phyloP scores from a whole-genome alignment of 2,113 vertebrate genomes.

The Eudyptes chrysolophus region DNA sequence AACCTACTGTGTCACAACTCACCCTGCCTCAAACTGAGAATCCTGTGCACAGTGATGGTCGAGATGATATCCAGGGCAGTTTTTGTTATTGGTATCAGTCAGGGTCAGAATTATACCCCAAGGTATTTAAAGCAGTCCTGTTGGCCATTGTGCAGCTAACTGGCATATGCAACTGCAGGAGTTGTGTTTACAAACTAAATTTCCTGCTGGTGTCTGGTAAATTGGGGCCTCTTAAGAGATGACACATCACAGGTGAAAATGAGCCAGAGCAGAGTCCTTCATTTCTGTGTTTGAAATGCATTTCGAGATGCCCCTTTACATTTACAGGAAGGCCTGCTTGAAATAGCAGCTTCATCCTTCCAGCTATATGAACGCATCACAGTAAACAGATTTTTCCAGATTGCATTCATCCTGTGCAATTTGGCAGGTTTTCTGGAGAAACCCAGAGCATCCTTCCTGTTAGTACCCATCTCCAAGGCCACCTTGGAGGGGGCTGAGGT shows the following conservation, averaged over 20 bases:
- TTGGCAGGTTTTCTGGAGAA: neutral
- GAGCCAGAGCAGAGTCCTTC: neutral
- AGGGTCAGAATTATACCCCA: neutral
- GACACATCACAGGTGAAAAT: neutral
- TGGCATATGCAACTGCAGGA: neutral
- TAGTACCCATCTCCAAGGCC: neutral
- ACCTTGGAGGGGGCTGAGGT: accelerated
- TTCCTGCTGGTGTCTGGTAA: constrained; percentile 10
- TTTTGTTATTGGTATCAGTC: neutral
- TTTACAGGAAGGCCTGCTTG: neutral
- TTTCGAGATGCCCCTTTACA: neutral
- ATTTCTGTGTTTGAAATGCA: neutral
- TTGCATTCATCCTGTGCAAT: neutral
- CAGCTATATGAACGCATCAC: neutral
- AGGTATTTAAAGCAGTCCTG: neutral
- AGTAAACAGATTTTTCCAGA: neutral
- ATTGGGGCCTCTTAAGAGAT: neutral
- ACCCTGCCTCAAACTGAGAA: neutral
- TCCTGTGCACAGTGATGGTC: neutral
- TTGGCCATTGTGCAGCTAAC: neutral
- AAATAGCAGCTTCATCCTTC: neutral
- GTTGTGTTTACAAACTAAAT: neutral
- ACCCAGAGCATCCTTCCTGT: neutral
- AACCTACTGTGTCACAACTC: neutral
- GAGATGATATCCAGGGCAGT: neutral